Evolutionary conservation across 2,113 vertebrate genomes (phyloP), one percentile per base, ranked within the genome.

Genomic region (Thamnaconus septentrionalis): DNA sequence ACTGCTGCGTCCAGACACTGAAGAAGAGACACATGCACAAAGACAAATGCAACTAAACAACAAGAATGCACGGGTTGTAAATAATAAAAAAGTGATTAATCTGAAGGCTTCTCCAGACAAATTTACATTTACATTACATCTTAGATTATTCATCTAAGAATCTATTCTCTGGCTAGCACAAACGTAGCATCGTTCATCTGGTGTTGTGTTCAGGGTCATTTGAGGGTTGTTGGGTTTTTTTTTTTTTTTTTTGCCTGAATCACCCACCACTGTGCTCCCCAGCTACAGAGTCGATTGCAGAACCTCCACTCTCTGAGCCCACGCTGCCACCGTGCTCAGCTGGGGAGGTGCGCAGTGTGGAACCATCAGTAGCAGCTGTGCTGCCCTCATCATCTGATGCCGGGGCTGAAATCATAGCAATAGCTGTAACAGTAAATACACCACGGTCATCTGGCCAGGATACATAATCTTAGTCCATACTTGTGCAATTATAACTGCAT

Each of bases 301-400:
- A 98, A 70, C 96, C 97, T 4, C 97, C 97, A 7, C 97, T 99
- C 92, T 98, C 97, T 0, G 97, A 99, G 85, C 97, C 97, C 90
- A 98, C 96, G 6, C 97, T 99, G 65, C 97, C 97, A 0, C 96
- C 97, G 0, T 98, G 97, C 87, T 99, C 97, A 0, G 97, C 97
- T 4, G 97, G 97, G 1, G 97, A 99, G 1, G 97, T 99, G 69
- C 97, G 93, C 67, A 99, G 92, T 0, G 97, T 99, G 3, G 97
- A 99, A 76, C 97, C 97, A 6, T 99, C 97, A 0, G 97, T 99
- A 3, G 97, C 97, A 4, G 97, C 96, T 1, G 97, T 99, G 91
- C 97, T 98, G 91, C 97, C 97, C 81, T 99, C 97, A 8, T 99
- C 97, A 8, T 99, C 97, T 8, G 97, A 99, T 51, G 97, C 97